Conservation (phyloP, 2,797 vertebrate species). For the Lophotriccus pileatus region DNA sequence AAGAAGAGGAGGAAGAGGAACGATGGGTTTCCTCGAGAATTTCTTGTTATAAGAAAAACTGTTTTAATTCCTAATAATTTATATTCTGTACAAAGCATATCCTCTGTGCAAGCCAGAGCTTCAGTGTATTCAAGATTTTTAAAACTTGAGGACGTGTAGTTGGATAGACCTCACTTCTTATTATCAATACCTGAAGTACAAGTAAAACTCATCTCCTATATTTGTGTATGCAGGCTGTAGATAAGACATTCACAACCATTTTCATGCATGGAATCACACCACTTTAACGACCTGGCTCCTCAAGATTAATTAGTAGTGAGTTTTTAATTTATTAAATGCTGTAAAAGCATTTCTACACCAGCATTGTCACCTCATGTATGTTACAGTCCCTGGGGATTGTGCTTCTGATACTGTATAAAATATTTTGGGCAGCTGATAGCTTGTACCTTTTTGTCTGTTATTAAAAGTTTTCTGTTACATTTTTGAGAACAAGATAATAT, state of each 20-base stretch:
- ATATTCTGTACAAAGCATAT: conserved; percentile 48
- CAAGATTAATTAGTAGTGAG: neutral
- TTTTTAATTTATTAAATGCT: conserved; percentile 66
- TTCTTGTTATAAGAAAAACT: neutral
- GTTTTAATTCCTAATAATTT: conserved; percentile 54
- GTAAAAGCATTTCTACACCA: conserved; percentile 19
- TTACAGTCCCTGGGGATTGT: neutral
- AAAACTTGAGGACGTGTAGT: neutral
- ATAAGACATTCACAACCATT: conserved; percentile 11
- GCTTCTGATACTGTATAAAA: neutral
- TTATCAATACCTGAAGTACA: neutral
- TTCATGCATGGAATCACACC: neutral
- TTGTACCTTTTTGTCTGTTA: neutral
- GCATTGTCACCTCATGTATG: neutral
- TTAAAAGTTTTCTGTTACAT: neutral
- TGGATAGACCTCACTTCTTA: neutral
- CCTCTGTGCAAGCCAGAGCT: neutral
- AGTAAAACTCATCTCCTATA: neutral
- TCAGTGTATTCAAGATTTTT: neutral
- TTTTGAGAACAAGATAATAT: neutral
- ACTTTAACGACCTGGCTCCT: neutral
- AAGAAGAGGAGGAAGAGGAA: conserved; percentile 28
- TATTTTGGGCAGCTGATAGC: conserved; percentile 6
- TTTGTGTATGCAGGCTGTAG: neutral
- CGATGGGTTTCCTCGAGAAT: neutral